Evolutionary conservation across 2,888 invertebrate species (phyloP), one percentile per base, ranked within the genome.

Genomic region (Chrysolina haemoptera): DNA sequence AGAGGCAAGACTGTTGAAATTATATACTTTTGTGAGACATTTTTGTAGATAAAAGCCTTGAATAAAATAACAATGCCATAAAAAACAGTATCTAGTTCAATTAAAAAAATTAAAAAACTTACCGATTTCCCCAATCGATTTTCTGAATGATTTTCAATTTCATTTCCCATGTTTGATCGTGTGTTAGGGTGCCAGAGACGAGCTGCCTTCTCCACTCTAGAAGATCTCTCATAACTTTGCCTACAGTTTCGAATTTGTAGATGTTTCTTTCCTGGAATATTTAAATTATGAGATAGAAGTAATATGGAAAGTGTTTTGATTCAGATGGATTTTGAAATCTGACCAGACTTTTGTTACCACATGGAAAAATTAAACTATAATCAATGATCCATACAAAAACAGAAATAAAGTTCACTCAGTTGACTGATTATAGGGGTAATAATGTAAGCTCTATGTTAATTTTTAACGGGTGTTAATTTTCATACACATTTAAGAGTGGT

Each of bases 51-150:
- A 43, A 62, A 18, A 50, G 62, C 65, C 43, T 64, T 68, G 22
- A 59, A 66, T 35, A 35, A 18, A 48, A 10, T 65, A 62, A 66
- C 16, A 55, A 69, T 43, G 50, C 50, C 46, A 63, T 63, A 40
- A 16, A 14, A 64, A 14, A 4, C 9, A 27, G n/a, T n/a, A n/a
- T n/a, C n/a, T n/a, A n/a, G n/a, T n/a, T n/a, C n/a, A n/a, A n/a
- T n/a, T n/a, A n/a, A n/a, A n/a, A 20, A 20, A 55, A 20, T 22
- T 20, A 55, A 55, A 55, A 48, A 48, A 92, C 94, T 94, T 88
- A 97, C 97, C 96, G 92, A 90, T 98, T 98, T 68, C 98, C 98
- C 97, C 97, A 98, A 89, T 98, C 98, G 69, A 98, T 95, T 89
- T 96, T 96, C 72, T 94, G 94, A 80, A 96, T 96, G 73, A 97